Evolutionary conservation across 2,888 invertebrate genomes (phyloP).

Genomic region (Macrosoma leucophasiata): DNA sequence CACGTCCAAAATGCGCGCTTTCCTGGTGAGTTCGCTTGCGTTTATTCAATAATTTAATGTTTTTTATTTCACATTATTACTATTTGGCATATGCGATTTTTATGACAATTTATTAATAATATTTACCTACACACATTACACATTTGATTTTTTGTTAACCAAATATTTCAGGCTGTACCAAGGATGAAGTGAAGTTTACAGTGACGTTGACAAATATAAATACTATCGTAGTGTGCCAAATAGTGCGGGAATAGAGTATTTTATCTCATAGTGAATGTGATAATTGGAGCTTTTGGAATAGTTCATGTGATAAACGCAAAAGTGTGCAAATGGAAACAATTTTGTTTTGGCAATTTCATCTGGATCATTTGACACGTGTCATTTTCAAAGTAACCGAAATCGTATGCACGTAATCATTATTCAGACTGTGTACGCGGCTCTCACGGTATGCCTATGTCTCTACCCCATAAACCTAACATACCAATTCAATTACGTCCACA

Average conservation of each 20-base stretch:
- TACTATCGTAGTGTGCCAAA: constrained; percentile 38
- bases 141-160: no score
- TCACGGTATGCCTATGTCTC: constrained; percentile 31
- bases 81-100: constrained; percentile 55
- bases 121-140: no score
- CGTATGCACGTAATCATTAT: constrained; percentile 41
- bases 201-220: constrained; percentile 32
- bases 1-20: constrained; percentile 67
- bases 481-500: constrained; percentile 26
- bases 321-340: no score
- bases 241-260: constrained; percentile 31
- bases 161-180: constrained; percentile 31
- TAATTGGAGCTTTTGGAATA: no score
- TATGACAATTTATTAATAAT: no score
- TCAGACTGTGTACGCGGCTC: constrained; percentile 34
- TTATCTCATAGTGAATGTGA: neutral
- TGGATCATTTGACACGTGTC: no score
- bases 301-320: no score
- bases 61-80: constrained; percentile 25
- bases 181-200: constrained; percentile 50
- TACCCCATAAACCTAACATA: constrained; percentile 36
- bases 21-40: constrained; percentile 65
- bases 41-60: constrained; percentile 23
- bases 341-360: no score
- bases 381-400: no score